phyloP scores from a whole-genome alignment of 2,888 invertebrate genomes.

The Agrochola macilenta region DNA sequence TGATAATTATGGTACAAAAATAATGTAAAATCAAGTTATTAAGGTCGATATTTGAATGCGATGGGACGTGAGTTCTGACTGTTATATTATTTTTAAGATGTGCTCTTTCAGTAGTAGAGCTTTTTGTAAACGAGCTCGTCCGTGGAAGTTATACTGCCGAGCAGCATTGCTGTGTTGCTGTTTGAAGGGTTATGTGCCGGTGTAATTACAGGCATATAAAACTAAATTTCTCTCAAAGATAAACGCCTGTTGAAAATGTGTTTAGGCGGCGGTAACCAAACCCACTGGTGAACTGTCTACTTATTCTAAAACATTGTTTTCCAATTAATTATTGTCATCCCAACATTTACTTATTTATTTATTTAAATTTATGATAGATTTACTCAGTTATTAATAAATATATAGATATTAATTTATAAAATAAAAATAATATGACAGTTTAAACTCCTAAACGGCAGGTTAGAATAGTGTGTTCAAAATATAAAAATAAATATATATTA shows the following conservation, averaged over 20 bases:
- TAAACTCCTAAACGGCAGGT: constrained; percentile 28
- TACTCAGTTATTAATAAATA: neutral
- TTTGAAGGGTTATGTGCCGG: too few species aligned
- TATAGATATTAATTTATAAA: neutral
- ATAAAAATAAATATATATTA: constrained; percentile 60
- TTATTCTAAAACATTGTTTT: neutral
- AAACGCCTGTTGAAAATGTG: neutral
- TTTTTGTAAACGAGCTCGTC: neutral
- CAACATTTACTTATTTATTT: neutral
- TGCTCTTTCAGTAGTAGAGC: neutral
- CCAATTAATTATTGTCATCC: neutral
- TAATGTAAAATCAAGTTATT: constrained; percentile 60
- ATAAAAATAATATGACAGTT: constrained; percentile 31
- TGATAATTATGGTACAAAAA: constrained; percentile 66
- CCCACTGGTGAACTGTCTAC: neutral
- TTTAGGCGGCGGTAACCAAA: neutral
- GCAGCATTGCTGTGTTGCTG: neutral
- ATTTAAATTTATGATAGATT: neutral
- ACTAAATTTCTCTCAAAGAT: neutral
- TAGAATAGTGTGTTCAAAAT: constrained; percentile 67
- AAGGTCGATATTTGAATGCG: constrained; percentile 50
- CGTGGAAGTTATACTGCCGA: accelerated
- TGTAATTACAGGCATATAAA: neutral
- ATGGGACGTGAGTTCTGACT: constrained; percentile 42
- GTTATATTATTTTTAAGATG: constrained; percentile 29